Conservation (phyloP, 2,113 vertebrate species). For the Puffinus mauretanicus region DNA sequence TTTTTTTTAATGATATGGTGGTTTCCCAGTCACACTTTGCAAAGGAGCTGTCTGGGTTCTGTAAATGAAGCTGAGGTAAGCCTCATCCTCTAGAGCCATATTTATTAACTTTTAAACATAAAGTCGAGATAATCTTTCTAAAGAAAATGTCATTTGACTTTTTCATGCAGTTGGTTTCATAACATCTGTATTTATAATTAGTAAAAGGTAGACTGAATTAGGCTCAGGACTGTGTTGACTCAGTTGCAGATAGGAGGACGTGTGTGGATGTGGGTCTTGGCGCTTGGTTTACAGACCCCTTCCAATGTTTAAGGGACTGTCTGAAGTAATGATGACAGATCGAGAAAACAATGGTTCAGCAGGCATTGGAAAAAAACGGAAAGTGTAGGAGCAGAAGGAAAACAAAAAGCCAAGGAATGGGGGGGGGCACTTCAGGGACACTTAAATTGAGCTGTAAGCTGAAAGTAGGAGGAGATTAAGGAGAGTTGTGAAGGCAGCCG, state of each 20-base stretch:
- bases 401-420: not conserved
- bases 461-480: not conserved
- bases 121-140: not conserved
- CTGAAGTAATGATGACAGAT: not conserved
- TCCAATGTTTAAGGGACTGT: not conserved
- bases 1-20: not conserved
- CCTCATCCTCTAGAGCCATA: not conserved
- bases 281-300: not conserved
- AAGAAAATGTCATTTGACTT: not conserved
- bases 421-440: not conserved
- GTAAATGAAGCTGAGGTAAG: not conserved
- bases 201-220: not conserved
- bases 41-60: not conserved
- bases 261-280: not conserved
- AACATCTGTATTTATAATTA: not conserved
- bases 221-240: not conserved
- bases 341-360: not conserved
- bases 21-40: not conserved
- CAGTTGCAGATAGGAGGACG: not conserved
- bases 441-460: not conserved
- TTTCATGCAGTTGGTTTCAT: not conserved
- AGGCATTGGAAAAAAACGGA: not conserved
- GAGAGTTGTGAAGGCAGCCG: not conserved
- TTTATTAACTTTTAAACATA: not conserved
- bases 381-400: not conserved